Conservation (phyloP, 35 echinoderm and acorn worm genomes). For the Apostichopus japonicus region DNA sequence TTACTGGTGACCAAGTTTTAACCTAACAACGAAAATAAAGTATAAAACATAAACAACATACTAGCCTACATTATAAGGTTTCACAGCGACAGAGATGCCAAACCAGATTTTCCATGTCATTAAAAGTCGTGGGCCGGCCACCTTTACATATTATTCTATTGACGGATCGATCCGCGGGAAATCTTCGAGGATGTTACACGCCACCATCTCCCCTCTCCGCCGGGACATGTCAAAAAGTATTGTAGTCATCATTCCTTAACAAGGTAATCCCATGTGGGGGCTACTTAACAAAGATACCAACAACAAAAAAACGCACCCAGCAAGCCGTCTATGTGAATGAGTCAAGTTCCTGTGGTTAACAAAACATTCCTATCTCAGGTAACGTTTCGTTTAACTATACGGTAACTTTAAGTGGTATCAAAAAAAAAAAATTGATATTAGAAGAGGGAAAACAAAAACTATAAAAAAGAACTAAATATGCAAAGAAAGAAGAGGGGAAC, state of each 20-base stretch:
- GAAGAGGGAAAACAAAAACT: neutral
- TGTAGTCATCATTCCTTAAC: neutral
- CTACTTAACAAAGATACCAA: slow-evolving; percentile 24
- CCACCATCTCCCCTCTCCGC: neutral
- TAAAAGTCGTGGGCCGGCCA: too few species aligned
- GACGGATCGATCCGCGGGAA: too few species aligned
- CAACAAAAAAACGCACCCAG: neutral
- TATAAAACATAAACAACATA: too few species aligned
- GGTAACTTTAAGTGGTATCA: slow-evolving; percentile 3
- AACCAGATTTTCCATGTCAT: too few species aligned
- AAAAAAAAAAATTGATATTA: neutral
- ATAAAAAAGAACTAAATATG: neutral
- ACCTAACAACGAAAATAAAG: too few species aligned
- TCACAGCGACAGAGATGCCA: too few species aligned
- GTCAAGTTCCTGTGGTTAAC: neutral
- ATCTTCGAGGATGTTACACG: too few species aligned
- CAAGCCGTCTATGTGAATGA: slow-evolving; percentile 17
- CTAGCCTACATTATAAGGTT: too few species aligned
- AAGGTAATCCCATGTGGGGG: slow-evolving; percentile 30
- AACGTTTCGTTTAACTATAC: slow-evolving; percentile 19
- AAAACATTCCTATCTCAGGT: slow-evolving; percentile 41
- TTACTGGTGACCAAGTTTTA: too few species aligned
- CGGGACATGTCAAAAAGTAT: slow-evolving; percentile 11
- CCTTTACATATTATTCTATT: too few species aligned
- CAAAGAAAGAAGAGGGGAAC: neutral